A percentile compares a stretch with the other conserved stretches of the same genome.
Conservation (phyloP, 2,888 invertebrate genomes). For the Lasiommata megera region DNA sequence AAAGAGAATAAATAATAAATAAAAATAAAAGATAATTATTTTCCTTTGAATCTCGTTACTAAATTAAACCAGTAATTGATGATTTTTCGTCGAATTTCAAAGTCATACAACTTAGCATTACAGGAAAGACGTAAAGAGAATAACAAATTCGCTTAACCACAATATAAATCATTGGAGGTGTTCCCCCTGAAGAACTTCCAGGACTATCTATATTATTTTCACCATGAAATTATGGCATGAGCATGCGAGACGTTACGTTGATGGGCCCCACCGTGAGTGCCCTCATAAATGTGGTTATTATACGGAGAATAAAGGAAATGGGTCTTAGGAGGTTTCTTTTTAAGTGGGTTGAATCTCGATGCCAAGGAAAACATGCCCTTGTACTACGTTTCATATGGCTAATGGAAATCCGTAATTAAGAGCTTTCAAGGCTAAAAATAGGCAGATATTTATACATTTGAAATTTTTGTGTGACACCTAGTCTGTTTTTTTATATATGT, state of each 20-base stretch:
- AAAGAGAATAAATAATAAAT: too few relatives aligned
- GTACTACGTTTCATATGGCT: constrained; percentile 10
- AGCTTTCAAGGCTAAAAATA: too few relatives aligned
- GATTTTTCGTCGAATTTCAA: too few relatives aligned
- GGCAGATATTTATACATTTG: too few relatives aligned
- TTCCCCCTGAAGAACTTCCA: constrained; percentile 1
- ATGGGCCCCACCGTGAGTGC: constrained; percentile 21
- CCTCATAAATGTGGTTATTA: constrained; percentile 32
- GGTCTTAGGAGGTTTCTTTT: constrained; percentile 24
- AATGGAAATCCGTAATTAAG: constrained; percentile 15
- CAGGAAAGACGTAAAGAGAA: background rate
- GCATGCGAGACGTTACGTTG: constrained; percentile 14
- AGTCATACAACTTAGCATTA: background rate
- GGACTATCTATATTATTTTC: constrained; percentile 7
- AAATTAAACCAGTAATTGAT: too few relatives aligned
- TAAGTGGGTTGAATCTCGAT: constrained; percentile 19
- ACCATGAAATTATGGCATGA: constrained; percentile 19
- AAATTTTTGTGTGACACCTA: too few relatives aligned
- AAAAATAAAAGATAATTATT: too few relatives aligned
- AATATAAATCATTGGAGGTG: background rate
- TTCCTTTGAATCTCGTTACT: too few relatives aligned
- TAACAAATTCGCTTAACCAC: background rate
- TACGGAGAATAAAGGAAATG: constrained; percentile 29
- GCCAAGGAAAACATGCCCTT: constrained; percentile 8
- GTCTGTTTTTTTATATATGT: too few relatives aligned